Conservation (phyloP, 2,888 invertebrate species). For the Seladonia tumulorum region DNA sequence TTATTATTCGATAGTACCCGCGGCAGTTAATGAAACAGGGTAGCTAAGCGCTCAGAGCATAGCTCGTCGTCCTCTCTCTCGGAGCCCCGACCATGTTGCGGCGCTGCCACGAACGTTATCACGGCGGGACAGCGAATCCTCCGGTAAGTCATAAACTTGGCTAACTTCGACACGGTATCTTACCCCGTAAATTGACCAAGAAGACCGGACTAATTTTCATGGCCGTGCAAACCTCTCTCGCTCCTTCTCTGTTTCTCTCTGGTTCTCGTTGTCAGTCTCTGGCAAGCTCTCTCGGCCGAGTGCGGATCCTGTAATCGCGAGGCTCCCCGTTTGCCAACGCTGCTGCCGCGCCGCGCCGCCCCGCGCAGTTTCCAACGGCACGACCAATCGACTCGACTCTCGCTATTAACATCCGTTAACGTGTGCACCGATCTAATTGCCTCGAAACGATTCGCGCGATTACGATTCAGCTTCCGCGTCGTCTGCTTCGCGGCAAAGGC, state of each 20-base stretch:
- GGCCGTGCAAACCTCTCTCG: slow-evolving; percentile 21
- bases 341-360: slow-evolving; percentile 42
- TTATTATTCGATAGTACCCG: slow-evolving; percentile 73
- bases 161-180: slow-evolving; percentile 68
- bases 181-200: slow-evolving; percentile 70
- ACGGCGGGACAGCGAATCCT: slow-evolving; percentile 48
- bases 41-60: slow-evolving; percentile 34
- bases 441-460: slow-evolving; percentile 32
- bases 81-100: background rate
- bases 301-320: background rate
- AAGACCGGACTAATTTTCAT: slow-evolving; percentile 69
- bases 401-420: slow-evolving; percentile 58
- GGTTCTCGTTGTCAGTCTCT: background rate
- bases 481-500: background rate
- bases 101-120: slow-evolving; percentile 58
- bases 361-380: slow-evolving; percentile 33
- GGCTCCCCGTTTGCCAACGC: slow-evolving; percentile 30
- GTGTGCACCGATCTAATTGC: slow-evolving; percentile 58
- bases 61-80: background rate
- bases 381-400: slow-evolving; percentile 55
- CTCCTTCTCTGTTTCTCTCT: background rate
- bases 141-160: slow-evolving; percentile 67
- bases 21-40: slow-evolving; percentile 69
- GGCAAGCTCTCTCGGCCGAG: background rate
- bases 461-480: background rate